Evolutionary conservation across 2,113 vertebrate species (phyloP).

Genomic region (Glaucomys volans): DNA sequence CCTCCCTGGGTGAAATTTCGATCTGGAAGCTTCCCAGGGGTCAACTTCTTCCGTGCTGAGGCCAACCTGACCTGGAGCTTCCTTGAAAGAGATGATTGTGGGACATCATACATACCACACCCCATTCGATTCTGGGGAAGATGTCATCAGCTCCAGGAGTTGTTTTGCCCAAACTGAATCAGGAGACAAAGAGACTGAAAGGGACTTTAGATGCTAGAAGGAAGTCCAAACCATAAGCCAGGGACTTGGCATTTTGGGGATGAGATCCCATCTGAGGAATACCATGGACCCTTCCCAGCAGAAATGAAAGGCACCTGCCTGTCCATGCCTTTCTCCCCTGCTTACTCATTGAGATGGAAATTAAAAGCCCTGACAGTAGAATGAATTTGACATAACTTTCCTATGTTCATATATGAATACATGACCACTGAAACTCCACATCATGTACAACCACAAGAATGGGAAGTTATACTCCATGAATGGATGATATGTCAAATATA

Average conservation of each 20-base stretch:
- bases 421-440: too few relatives aligned
- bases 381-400: too few relatives aligned
- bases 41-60: background rate
- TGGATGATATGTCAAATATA: too few relatives aligned
- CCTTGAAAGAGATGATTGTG: background rate
- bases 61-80: background rate
- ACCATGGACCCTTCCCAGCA: background rate
- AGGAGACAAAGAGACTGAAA: background rate
- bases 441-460: too few relatives aligned
- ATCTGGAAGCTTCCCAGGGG: background rate
- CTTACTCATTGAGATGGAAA: too few relatives aligned
- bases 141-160: background rate
- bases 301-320: background rate
- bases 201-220: background rate
- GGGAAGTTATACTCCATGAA: too few relatives aligned
- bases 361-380: background rate
- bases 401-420: too few relatives aligned
- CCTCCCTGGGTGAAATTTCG: background rate
- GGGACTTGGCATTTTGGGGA: background rate
- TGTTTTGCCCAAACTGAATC: background rate
- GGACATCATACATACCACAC: background rate
- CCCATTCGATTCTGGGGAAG: background rate
- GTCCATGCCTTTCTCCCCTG: fast-evolving
- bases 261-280: background rate
- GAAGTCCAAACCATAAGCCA: background rate